Percentiles rank a stretch among this genome's conserved stretches.
Conservation (phyloP, 2,888 invertebrate genomes). For the Anarsia innoxiella region DNA sequence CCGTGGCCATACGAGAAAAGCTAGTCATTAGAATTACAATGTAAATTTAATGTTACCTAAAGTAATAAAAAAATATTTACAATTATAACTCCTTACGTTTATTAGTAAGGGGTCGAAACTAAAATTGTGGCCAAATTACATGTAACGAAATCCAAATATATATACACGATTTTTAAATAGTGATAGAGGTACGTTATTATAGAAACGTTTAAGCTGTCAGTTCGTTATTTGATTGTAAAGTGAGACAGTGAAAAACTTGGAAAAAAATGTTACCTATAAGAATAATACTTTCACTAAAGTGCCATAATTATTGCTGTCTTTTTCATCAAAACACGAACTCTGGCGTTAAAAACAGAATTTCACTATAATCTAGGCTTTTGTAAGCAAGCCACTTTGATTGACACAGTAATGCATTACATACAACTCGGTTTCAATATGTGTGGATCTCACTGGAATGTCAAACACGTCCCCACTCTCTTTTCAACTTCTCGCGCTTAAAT, state of each 20-base stretch:
- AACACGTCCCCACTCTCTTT: too few relatives aligned
- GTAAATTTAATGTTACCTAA: slow-evolving; percentile 65
- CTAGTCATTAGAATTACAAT: slow-evolving; percentile 72
- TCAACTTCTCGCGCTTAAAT: too few relatives aligned
- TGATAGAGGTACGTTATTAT: slow-evolving; percentile 44
- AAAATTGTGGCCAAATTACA: slow-evolving; percentile 75
- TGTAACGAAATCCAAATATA: slow-evolving; percentile 71
- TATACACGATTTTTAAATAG: slow-evolving; percentile 69
- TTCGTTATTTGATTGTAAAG: slow-evolving; percentile 19
- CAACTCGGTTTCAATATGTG: too few relatives aligned
- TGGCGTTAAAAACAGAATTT: too few relatives aligned
- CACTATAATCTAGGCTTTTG: too few relatives aligned
- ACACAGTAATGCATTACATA: too few relatives aligned
- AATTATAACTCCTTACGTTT: slow-evolving; percentile 57
- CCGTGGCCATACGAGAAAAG: slow-evolving; percentile 69
- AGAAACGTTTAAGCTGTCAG: slow-evolving; percentile 28
- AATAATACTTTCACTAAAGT: too few relatives aligned
- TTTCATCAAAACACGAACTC: too few relatives aligned
- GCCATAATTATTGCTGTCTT: slow-evolving; percentile 13
- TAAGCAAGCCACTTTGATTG: slow-evolving; percentile 16
- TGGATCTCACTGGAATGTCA: too few relatives aligned
- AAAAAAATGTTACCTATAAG: too few relatives aligned
- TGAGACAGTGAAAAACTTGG: slow-evolving; percentile 17
- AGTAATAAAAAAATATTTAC: slow-evolving; percentile 61
- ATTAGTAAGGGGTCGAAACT: slow-evolving; percentile 62